These are phyloP conservation scores for Leptonema lineaticorne DNA, from an alignment of 1,140 invertebrate genomes.

Conservation along the genomic window DNA sequence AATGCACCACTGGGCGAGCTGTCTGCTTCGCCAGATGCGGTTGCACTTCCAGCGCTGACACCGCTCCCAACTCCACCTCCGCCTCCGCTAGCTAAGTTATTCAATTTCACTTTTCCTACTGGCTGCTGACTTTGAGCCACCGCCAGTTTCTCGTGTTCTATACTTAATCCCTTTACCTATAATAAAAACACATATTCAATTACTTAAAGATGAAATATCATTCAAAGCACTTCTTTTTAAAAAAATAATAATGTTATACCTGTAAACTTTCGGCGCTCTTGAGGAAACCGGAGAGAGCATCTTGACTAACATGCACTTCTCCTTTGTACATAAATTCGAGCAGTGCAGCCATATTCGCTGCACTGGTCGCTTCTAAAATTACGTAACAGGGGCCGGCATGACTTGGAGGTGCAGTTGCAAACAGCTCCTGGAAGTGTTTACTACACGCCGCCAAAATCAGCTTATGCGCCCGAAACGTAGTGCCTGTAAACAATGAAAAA, in stretches of 20 bases:
- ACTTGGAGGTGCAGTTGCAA: constrained; percentile 81
- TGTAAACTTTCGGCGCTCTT: constrained; percentile 88
- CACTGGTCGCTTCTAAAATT: constrained; percentile 83
- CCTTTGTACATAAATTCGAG: constrained; percentile 94
- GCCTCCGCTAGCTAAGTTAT: constrained; percentile 34
- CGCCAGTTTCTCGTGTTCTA: constrained; percentile 73
- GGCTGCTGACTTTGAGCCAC: constrained; percentile 64
- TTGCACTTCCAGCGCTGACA: no score
- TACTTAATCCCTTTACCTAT: constrained; percentile 76
- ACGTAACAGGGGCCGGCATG: constrained; percentile 79
- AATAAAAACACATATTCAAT: constrained; percentile 35
- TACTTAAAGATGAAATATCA: background rate
- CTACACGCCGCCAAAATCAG: constrained; percentile 90
- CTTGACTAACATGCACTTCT: constrained; percentile 87
- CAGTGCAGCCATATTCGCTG: constrained; percentile 84
- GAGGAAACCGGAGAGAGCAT: constrained; percentile 83
- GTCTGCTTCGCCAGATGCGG: constrained; percentile 45
- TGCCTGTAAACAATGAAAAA: constrained; percentile 63
- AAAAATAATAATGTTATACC: constrained; percentile 50
- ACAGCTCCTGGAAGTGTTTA: constrained; percentile 90
- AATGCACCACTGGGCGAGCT: constrained; percentile 54
- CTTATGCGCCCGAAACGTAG: constrained; percentile 88
- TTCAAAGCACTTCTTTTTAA: background rate
- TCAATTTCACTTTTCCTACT: constrained; percentile 49
- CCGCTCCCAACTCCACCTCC: constrained; percentile 37